Base-by-base conservation (phyloP, 2,113 vertebrate species). In the Agelaius phoeniceus region DNA sequence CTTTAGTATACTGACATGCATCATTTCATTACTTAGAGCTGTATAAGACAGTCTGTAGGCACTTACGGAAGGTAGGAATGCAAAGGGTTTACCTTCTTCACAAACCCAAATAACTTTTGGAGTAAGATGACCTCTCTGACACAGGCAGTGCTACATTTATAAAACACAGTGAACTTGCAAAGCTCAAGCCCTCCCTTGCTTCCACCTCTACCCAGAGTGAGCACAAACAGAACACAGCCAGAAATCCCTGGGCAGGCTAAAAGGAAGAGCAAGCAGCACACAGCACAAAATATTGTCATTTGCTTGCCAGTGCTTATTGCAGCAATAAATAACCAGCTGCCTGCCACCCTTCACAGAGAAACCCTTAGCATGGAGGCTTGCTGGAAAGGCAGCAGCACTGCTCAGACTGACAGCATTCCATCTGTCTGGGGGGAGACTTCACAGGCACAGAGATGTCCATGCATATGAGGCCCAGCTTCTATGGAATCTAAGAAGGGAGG, bases 261-360 rank as follows among this genome's bases (percentile, higher is more conserved):
- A 92, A 89, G 93, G 82, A 89, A 84, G 48, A 95, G 49, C 44
- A 31, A 67, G 74, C 63, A 93, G 76, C 72, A 49, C 39, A 19
- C 0, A 39, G 27, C 48, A 66, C 44, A 59, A 46, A 89, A 67
- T 33, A 46, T 3, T 71, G 55, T 31, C 27, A 71, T 55, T 71
- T 69, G 11, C 35, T 63, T 88, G 85, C 37, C 90, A 93, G 37
- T 10, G 72, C 72, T 83, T 88, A 83, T 86, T 93, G 77, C 8
- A 3, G 65, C 49, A 84, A 48, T 89, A 78, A 89, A 75, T 72
- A 95, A 81, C n/a, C 87, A 84, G 58, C 91, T 95, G 91, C 61
- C 76, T 30, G 21, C 28, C 62, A 55, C 35, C 39, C 57, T 76
- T 74, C 87, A 39, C 31, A 57, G 41, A 83, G 37, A 51, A 28